Evolutionary conservation across 1,140 invertebrate species (phyloP).

Genomic region (Danaus plexippus): DNA sequence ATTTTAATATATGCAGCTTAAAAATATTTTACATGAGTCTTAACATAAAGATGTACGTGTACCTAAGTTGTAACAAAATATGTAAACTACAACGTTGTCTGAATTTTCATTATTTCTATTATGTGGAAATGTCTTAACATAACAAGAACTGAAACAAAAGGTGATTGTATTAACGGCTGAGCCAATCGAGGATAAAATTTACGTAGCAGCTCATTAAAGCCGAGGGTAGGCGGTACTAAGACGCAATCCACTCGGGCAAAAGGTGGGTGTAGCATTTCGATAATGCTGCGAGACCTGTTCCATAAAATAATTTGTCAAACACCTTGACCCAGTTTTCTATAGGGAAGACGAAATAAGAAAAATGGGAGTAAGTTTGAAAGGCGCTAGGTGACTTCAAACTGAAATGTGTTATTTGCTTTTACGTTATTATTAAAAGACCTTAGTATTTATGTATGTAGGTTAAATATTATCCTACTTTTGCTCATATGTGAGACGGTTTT

Average conservation of each 20-base stretch:
- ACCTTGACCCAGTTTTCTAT: conserved; percentile 50
- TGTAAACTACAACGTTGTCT: no score
- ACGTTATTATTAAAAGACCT: conserved; percentile 9
- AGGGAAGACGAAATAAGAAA: conserved; percentile 29
- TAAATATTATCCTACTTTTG: no score
- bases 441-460: background rate
- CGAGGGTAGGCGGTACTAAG: conserved; percentile 24
- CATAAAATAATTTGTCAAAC: conserved; percentile 49
- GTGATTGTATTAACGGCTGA: conserved; percentile 11
- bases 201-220: conserved; percentile 25
- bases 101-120: no score
- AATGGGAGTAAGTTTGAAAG: conserved; percentile 24
- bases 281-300: conserved; percentile 44
- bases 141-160: conserved; percentile 4
- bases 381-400: conserved; percentile 26
- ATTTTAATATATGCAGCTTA: no score
- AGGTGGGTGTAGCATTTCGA: conserved; percentile 34
- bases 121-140: no score
- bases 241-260: conserved; percentile 27
- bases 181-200: conserved; percentile 22
- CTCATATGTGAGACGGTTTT: no score
- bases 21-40: no score
- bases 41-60: no score
- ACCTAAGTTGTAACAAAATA: no score
- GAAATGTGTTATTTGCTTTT: conserved; percentile 16